Conservation (phyloP, 2,113 vertebrate species). For the Pan paniscus region DNA sequence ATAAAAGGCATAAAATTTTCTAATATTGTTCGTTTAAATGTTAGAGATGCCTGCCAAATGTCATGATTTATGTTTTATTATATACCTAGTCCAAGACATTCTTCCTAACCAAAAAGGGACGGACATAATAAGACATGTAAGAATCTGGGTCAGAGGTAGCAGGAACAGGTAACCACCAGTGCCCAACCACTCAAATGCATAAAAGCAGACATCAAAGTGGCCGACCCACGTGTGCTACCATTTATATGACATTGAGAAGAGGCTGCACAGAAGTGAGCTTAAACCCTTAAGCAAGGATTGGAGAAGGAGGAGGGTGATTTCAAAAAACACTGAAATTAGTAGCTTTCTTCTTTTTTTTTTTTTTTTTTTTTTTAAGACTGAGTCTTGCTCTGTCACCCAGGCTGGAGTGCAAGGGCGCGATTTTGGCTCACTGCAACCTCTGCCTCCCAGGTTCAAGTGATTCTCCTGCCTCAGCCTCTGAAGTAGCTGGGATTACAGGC, state of each 20-base stretch:
- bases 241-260: background rate
- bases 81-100: background rate
- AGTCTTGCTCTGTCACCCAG: too few relatives aligned
- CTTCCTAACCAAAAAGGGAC: background rate
- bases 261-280: background rate
- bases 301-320: rapidly evolving
- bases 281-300: background rate
- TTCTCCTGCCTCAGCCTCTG: too few relatives aligned
- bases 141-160: background rate
- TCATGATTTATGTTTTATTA: background rate
- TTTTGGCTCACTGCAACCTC: too few relatives aligned
- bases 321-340: background rate
- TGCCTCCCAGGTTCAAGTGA: too few relatives aligned
- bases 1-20: background rate
- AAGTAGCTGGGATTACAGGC: too few relatives aligned
- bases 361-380: too few relatives aligned
- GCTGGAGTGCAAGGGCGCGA: too few relatives aligned
- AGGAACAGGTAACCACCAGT: background rate
- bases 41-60: background rate
- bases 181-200: rapidly evolving
- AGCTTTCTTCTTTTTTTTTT: background rate
- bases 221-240: too few relatives aligned
- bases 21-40: background rate
- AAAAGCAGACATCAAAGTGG: background rate
- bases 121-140: background rate